Evolutionary conservation across 1,140 invertebrate species (phyloP).

Genomic region (Caenorhabditis latens): DNA sequence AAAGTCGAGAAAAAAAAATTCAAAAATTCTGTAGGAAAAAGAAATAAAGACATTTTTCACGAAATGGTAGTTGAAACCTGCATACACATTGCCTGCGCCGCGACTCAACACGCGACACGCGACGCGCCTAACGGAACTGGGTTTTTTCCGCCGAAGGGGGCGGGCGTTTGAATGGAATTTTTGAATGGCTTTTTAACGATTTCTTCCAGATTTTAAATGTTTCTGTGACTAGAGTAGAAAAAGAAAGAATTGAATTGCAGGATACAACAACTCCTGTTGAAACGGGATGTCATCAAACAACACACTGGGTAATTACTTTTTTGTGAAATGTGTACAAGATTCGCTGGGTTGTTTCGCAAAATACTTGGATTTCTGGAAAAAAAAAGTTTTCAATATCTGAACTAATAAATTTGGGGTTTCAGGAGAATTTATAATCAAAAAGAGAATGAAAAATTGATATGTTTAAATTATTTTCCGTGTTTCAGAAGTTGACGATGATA

Average conservation of each 20-base stretch:
- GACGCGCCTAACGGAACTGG: neutral
- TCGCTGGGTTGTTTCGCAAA: no score
- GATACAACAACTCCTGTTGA: neutral
- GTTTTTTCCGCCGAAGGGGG: neutral
- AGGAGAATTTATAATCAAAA: no score
- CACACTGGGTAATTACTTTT: slow-evolving; percentile 7
- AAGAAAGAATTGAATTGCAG: neutral
- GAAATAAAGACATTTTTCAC: no score
- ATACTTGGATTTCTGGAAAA: no score
- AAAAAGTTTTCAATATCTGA: no score
- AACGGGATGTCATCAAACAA: neutral
- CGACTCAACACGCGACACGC: slow-evolving; percentile 32
- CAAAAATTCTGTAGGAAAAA: no score
- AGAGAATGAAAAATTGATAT: no score
- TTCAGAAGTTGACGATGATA: neutral
- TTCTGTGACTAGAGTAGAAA: neutral
- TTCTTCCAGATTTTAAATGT: neutral
- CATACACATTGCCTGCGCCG: slow-evolving; percentile 4
- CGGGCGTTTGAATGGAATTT: slow-evolving; percentile 48
- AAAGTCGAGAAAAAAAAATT: no score
- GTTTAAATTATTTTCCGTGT: neutral
- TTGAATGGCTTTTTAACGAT: neutral
- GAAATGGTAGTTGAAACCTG: neutral
- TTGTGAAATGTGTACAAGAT: neutral
- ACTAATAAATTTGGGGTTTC: no score